These are phyloP conservation scores for Recurvirostra avosetta DNA, from an alignment of 2,113 vertebrate species.

Conservation along the genomic window DNA sequence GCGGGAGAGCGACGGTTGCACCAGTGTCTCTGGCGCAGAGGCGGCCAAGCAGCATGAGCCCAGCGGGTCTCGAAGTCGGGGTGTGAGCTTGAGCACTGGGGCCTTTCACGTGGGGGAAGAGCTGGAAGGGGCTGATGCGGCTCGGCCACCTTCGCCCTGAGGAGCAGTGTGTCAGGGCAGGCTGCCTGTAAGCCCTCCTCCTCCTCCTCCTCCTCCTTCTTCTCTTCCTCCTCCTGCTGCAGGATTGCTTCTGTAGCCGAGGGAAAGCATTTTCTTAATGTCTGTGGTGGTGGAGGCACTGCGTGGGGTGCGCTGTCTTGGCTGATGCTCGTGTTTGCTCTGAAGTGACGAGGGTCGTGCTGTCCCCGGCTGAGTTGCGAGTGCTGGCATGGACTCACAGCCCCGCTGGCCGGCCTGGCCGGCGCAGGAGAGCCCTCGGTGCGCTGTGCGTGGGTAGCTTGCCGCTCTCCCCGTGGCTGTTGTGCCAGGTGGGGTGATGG, in stretches of 20 bases:
- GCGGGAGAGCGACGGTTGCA: fast-evolving
- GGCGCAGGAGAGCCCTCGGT: fast-evolving
- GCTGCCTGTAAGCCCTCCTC: not conserved
- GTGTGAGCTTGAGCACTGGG: not conserved
- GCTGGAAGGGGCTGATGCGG: not conserved
- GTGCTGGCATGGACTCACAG: fast-evolving
- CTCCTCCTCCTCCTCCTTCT: not conserved
- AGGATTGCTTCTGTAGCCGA: not conserved
- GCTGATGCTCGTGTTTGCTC: not conserved
- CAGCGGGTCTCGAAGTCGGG: fast-evolving
- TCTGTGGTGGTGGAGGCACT: not conserved
- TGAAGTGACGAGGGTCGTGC: fast-evolving
- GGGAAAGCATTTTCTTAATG: not conserved
- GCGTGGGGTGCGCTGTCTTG: not conserved
- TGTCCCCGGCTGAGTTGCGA: not conserved
- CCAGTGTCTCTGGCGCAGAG: fast-evolving
- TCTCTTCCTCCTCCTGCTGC: not conserved
- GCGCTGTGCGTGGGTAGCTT: fast-evolving
- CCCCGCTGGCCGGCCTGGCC: not conserved
- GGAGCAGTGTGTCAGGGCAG: not conserved
- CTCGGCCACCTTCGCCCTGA: not conserved
- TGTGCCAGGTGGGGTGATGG: fast-evolving
- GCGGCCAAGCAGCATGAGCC: fast-evolving
- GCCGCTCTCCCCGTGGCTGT: not conserved
- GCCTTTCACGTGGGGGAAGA: not conserved